These are phyloP conservation scores for Lamprotornis superbus DNA, from an alignment of 2,113 vertebrate genomes.

Conservation along the genomic window DNA sequence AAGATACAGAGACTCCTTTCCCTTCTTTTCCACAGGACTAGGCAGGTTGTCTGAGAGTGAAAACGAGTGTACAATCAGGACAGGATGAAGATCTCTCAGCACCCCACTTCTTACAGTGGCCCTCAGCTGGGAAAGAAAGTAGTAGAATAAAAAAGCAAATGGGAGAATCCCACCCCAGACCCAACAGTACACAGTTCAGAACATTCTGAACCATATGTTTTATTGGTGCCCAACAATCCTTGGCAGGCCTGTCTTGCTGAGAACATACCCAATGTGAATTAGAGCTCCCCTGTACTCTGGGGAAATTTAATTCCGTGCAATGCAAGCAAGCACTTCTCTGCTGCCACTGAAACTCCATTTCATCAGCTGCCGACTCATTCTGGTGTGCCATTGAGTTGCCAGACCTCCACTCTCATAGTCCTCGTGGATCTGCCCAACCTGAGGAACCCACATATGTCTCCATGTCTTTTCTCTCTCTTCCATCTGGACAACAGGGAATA, in stretches of 20 bases:
- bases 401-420: rapidly evolving
- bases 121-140: background rate
- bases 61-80: background rate
- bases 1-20: background rate
- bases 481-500: background rate
- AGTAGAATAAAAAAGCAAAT: background rate
- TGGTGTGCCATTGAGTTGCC: background rate
- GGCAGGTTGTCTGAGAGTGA: background rate
- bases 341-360: background rate
- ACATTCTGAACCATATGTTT: background rate
- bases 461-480: background rate
- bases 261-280: background rate
- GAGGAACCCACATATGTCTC: background rate
- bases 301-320: background rate
- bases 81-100: background rate
- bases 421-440: rapidly evolving
- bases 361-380: background rate
- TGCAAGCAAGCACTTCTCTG: background rate
- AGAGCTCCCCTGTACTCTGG: background rate
- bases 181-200: background rate
- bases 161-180: background rate
- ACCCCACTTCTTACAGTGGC: background rate
- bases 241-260: background rate
- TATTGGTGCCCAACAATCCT: background rate
- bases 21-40: background rate